phyloP scores from a whole-genome alignment of 2,797 vertebrate species.

The Chloroceryle inda region DNA sequence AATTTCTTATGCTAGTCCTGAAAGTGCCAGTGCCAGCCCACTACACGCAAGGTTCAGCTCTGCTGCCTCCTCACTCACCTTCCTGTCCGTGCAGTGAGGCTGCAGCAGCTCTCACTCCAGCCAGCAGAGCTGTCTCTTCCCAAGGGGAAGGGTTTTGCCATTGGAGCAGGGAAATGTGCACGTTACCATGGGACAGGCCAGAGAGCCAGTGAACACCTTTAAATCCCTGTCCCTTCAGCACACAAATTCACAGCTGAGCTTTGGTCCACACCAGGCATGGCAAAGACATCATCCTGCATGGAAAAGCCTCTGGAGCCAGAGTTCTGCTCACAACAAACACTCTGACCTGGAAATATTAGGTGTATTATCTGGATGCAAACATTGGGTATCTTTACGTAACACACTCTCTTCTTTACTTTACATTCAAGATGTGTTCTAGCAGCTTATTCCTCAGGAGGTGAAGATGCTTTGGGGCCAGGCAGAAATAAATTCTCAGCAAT shows the following conservation, averaged over 20 bases:
- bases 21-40: neutral
- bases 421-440: neutral
- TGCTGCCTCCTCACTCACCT: neutral
- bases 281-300: neutral
- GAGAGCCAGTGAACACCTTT: accelerated
- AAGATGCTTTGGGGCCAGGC: neutral
- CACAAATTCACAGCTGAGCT: neutral
- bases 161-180: neutral
- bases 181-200: accelerated
- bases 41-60: neutral
- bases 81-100: neutral
- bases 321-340: neutral
- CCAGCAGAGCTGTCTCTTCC: neutral
- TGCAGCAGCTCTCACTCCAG: neutral
- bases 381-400: neutral
- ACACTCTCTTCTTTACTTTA: neutral
- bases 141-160: accelerated
- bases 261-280: neutral
- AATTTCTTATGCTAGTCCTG: neutral
- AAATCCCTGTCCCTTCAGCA: accelerated
- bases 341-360: neutral
- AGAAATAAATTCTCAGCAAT: neutral
- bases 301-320: neutral
- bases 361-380: too few species aligned
- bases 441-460: neutral